Conservation (phyloP, 2,888 invertebrate genomes). For the Synanthedon myopaeformis region DNA sequence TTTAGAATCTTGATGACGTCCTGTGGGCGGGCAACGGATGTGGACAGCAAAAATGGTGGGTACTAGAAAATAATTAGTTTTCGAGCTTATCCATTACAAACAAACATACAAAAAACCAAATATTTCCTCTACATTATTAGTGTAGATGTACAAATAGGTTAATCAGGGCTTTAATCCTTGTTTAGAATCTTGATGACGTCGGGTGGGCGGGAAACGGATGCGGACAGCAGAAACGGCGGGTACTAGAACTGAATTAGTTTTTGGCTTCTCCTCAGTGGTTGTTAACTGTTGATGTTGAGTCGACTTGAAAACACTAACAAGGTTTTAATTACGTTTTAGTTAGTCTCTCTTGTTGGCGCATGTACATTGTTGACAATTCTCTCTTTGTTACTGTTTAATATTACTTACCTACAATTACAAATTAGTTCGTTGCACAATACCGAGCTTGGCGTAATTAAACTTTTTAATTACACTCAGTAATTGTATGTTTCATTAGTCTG, state of each 20-base stretch:
- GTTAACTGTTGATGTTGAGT: constrained; percentile 40
- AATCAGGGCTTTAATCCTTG: constrained; percentile 31
- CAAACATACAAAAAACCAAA: no score
- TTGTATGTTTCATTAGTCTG: no score
- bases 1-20: constrained; percentile 22
- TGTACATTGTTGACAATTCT: constrained; percentile 10
- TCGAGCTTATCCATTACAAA: no score
- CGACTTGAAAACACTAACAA: constrained; percentile 39
- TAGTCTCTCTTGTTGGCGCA: constrained; percentile 25
- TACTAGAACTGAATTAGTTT: constrained; percentile 40
- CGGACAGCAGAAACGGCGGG: not conserved
- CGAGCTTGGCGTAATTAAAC: not conserved
- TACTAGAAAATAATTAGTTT: constrained; percentile 29
- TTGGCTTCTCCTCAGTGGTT: constrained; percentile 38
- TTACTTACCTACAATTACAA: not conserved
- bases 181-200: constrained; percentile 22
- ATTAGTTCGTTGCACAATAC: not conserved
- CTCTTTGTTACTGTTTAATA: constrained; percentile 12
- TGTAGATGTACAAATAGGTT: constrained; percentile 6
- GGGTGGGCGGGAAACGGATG: constrained; percentile 8
- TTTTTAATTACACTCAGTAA: no score
- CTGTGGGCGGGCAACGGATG: constrained; percentile 9
- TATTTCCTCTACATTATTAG: no score
- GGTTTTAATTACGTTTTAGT: constrained; percentile 48
- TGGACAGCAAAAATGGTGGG: not conserved